Base-by-base conservation (phyloP, 2,888 invertebrate species). In the Drosophila percnosoma region DNA sequence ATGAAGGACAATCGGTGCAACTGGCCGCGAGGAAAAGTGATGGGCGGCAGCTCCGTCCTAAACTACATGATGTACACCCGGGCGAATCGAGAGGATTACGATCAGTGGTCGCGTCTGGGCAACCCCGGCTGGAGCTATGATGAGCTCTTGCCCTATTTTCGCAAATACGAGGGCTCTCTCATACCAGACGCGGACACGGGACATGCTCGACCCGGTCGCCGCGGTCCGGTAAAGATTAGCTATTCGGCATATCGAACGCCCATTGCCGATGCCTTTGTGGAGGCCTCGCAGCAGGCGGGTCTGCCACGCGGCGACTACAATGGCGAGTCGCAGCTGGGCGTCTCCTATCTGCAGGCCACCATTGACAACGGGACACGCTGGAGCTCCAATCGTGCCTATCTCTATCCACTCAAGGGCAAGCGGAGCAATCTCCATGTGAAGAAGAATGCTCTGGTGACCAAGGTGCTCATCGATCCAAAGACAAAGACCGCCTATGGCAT, bases 51-150 rank as follows among this genome's bases (percentile, higher is more conserved):
- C 11, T 96, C 96, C 81, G 95, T 96, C 0, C 93, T 97, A 11
- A 97, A 97, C 91, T 96, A 95, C 83, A 97, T 98, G 97, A 95
- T 96, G 83, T 96, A 96, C 85, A 96, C 96, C 0, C 93, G 96
- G 73, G 96, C 96, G 7, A 94, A 95, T 83, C 94, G 94, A 0
- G 92, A 93, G 8, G 97, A 97, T 90, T 98, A 96, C 90, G 96
- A 97, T 87, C 92, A 93, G 5, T 98, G 98, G 97, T 94, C 95
- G 2, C 93, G 93, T 0, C 89, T 95, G 83, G 97, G 96, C 0
- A 96, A 96, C 90, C 91, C 94, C 0, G 96, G 96, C 1, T 97
- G 97, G 97, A 94, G 95, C 48, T 97, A 95, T 93, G 92, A 94
- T 2, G 95, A 96, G 15, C 95, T 97, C 0, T 90, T 96, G 15